Evolutionary conservation across 2,113 vertebrate genomes (phyloP).

Genomic region (Rhea pennata): DNA sequence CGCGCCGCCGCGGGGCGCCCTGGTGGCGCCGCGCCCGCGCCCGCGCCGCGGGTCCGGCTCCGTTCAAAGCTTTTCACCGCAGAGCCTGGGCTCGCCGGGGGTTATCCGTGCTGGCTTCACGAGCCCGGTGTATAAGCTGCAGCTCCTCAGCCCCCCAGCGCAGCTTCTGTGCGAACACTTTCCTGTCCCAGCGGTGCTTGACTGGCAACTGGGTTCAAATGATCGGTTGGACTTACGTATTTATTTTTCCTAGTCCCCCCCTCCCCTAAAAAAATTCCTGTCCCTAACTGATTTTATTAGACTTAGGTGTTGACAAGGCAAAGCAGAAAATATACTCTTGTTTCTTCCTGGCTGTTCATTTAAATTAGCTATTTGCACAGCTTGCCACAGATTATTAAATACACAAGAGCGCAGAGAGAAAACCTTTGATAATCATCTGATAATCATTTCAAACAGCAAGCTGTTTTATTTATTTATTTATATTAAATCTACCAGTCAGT

Average conservation of each 20-base stretch:
- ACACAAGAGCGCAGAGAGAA: fast-evolving
- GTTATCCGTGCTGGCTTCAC: background rate
- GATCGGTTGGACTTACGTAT: background rate
- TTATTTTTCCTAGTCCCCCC: background rate
- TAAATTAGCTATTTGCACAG: fast-evolving
- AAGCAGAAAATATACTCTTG: too few relatives aligned
- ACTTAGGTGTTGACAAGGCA: background rate
- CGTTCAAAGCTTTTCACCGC: too few relatives aligned
- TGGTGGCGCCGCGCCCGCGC: too few relatives aligned
- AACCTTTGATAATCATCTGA: background rate
- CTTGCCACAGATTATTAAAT: background rate
- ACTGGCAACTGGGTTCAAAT: background rate
- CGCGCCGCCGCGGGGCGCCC: background rate
- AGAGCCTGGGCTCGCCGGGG: fast-evolving
- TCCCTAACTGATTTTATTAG: background rate
- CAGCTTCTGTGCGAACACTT: too few relatives aligned
- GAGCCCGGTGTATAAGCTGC: too few relatives aligned
- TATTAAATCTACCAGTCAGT: background rate
- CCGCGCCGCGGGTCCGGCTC: too few relatives aligned
- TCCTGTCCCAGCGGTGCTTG: background rate
- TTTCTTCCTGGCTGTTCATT: background rate
- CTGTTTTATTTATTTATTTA: background rate
- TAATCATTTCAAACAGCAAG: background rate
- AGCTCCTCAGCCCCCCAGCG: too few relatives aligned
- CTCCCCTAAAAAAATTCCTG: background rate